phyloP scores from a whole-genome alignment of 2,888 invertebrate genomes.

The Cacoxenus indagator region DNA sequence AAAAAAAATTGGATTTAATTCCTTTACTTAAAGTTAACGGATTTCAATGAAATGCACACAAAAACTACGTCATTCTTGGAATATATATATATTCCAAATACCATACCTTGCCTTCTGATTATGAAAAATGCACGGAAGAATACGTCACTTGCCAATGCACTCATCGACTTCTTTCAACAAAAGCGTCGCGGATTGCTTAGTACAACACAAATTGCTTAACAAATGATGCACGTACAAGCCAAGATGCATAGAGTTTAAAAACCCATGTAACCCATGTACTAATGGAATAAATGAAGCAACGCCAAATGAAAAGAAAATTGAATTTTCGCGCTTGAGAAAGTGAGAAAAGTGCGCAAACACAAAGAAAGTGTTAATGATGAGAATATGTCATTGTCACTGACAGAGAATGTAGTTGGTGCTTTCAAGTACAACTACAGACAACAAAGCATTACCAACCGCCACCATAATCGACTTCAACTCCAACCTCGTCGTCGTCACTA shows the following conservation, averaged over 20 bases:
- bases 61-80: too few relatives aligned
- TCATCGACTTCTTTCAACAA: slow-evolving; percentile 2
- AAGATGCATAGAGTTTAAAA: neutral
- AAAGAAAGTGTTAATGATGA: slow-evolving; percentile 56
- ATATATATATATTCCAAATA: too few relatives aligned
- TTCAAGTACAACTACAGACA: too few relatives aligned
- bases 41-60: too few relatives aligned
- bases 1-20: too few relatives aligned
- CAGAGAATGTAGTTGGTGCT: slow-evolving; percentile 35
- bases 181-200: neutral
- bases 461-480: too few relatives aligned
- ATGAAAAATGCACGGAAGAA: too few relatives aligned
- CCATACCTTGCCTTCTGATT: too few relatives aligned
- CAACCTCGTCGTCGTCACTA: too few relatives aligned
- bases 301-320: neutral
- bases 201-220: neutral
- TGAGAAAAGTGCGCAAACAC: slow-evolving; percentile 25
- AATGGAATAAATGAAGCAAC: neutral
- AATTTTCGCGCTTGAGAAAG: neutral
- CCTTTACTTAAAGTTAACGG: too few relatives aligned
- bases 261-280: too few relatives aligned
- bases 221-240: neutral
- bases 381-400: slow-evolving; percentile 58
- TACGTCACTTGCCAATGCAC: slow-evolving; percentile 5
- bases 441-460: neutral